Evolutionary conservation across 1,140 invertebrate species (phyloP).

Genomic region (Leucophenga varia): DNA sequence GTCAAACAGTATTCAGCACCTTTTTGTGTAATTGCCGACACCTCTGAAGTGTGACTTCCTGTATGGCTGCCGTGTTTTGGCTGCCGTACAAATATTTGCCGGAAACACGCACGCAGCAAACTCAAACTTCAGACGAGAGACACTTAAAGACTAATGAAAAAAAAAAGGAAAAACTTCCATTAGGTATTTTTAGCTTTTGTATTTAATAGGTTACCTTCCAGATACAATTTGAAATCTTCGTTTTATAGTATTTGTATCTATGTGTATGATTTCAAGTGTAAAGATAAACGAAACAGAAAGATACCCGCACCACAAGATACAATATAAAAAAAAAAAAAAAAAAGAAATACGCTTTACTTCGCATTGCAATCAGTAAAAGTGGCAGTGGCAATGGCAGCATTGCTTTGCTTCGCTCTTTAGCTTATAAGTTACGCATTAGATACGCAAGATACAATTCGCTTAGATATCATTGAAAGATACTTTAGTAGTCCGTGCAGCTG

Average conservation of each 20-base stretch:
- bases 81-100: no score
- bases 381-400: no score
- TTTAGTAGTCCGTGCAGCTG: constrained; percentile 48
- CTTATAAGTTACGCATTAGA: neutral
- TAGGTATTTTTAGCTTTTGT: neutral
- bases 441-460: constrained; percentile 8
- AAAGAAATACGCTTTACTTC: no score
- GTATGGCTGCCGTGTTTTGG: no score
- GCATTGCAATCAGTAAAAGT: neutral
- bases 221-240: no score
- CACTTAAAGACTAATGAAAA: constrained; percentile 13
- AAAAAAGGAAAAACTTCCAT: neutral
- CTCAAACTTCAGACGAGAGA: no score
- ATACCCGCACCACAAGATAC: constrained; percentile 13
- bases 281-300: constrained; percentile 40
- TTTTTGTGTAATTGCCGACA: no score
- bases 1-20: no score
- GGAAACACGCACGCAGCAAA: no score
- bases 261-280: constrained; percentile 41
- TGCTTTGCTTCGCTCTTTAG: no score
- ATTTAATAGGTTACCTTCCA: neutral
- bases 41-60: no score
- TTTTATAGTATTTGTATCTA: neutral
- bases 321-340: no score
- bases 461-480: constrained; percentile 11